These are phyloP conservation scores for Nicator chloris DNA, from an alignment of 2,113 vertebrate genomes.

Conservation along the genomic window DNA sequence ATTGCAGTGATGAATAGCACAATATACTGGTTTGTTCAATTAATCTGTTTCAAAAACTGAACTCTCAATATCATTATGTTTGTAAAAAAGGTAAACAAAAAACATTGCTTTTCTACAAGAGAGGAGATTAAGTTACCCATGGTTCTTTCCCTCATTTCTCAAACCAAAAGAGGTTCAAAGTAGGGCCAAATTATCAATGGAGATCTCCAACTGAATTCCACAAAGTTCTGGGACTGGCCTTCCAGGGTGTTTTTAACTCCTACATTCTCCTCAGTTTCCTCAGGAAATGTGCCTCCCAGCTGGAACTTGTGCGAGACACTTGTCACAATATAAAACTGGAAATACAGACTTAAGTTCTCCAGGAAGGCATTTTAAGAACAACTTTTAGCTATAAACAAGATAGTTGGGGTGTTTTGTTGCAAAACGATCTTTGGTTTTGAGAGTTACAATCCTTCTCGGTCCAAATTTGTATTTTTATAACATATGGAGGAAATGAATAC, in stretches of 20 bases:
- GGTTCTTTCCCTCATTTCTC: not conserved
- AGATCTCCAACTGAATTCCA: not conserved
- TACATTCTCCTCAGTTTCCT: not conserved
- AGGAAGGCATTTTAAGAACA: not conserved
- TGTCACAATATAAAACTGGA: not conserved
- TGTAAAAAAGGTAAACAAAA: not conserved
- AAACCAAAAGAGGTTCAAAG: not conserved
- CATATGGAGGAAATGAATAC: not conserved
- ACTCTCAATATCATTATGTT: not conserved
- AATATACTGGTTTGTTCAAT: not conserved
- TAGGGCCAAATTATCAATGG: not conserved
- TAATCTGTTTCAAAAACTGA: not conserved
- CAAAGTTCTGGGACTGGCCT: not conserved
- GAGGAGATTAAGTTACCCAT: accelerated
- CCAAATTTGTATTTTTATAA: not conserved
- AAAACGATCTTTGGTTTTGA: not conserved
- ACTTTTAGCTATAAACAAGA: not conserved
- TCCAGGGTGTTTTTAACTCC: not conserved
- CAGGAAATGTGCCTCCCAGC: not conserved
- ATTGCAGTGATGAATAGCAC: not conserved
- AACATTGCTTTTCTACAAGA: not conserved
- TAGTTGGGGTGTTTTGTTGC: not conserved
- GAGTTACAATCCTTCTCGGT: not conserved
- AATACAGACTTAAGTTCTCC: not conserved
- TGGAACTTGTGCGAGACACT: not conserved